These are phyloP conservation scores for Leptinotarsa texana DNA, from an alignment of 1,140 invertebrate genomes.

Conservation along the genomic window DNA sequence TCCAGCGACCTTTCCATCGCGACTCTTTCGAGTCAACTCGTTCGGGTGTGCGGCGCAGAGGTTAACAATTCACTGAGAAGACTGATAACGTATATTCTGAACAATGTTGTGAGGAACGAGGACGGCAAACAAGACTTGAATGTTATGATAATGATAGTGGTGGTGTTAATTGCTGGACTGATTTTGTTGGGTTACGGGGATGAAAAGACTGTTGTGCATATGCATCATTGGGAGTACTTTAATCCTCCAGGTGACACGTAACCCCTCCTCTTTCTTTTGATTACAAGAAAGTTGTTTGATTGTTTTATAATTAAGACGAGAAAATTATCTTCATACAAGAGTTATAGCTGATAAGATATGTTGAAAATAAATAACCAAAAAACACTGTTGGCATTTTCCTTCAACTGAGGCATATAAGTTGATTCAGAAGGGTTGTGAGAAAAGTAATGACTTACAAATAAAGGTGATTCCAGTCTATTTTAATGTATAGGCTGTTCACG, in stretches of 20 bases:
- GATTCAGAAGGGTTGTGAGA: too few species aligned
- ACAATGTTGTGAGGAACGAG: conserved; percentile 57
- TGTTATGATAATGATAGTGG: conserved; percentile 71
- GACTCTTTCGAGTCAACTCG: conserved; percentile 68
- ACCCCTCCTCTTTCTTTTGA: background rate
- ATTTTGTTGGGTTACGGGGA: conserved; percentile 71
- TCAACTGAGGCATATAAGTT: background rate
- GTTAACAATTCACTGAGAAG: conserved; percentile 67
- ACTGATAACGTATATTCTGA: conserved; percentile 65
- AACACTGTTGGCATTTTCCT: background rate
- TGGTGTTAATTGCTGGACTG: conserved; percentile 73
- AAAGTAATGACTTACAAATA: too few species aligned
- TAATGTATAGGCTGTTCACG: too few species aligned
- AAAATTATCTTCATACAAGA: background rate
- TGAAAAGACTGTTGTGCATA: conserved; percentile 73
- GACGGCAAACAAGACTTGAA: conserved; percentile 73
- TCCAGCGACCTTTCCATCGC: conserved; percentile 57
- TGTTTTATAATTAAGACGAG: conserved; percentile 1
- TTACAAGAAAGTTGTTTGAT: conserved; percentile 6
- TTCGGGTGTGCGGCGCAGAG: conserved; percentile 66
- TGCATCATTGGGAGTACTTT: conserved; percentile 82
- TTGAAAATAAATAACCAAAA: conserved; percentile 1
- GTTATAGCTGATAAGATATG: background rate
- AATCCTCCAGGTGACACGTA: conserved; percentile 67
- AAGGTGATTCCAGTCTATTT: too few species aligned